phyloP scores from a whole-genome alignment of 2,888 invertebrate species.

The Cataglyphis albicans region DNA sequence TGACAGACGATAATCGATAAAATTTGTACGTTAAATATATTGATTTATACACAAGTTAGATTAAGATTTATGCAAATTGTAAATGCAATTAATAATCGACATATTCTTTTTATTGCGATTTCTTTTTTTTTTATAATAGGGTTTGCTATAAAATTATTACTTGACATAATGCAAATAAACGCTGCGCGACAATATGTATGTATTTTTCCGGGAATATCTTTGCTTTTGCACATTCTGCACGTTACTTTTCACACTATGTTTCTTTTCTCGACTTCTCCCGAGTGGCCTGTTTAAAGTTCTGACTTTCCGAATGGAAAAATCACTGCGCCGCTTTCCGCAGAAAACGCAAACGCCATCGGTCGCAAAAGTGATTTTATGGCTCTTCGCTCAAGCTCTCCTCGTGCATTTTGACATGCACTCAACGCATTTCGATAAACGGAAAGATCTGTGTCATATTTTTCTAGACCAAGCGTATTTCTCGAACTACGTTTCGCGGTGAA shows the following conservation, averaged over 20 bases:
- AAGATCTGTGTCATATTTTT: conserved; percentile 20
- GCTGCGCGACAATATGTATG: neutral
- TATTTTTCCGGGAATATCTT: conserved; percentile 1
- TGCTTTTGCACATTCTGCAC: neutral
- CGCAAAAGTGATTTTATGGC: conserved; percentile 8
- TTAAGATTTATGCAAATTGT: neutral
- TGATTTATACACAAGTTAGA: neutral
- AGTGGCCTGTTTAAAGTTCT: conserved; percentile 20
- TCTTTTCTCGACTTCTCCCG: neutral
- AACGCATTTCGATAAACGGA: conserved; percentile 11
- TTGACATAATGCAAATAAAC: neutral
- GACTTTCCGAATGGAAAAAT: conserved; percentile 1
- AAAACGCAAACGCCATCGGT: neutral
- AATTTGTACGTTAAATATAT: neutral
- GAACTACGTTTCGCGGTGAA: neutral
- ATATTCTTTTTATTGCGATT: neutral
- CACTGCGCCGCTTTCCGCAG: neutral
- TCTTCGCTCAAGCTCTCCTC: neutral
- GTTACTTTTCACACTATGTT: neutral
- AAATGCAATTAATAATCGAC: neutral
- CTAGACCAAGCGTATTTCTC: neutral
- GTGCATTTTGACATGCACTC: neutral
- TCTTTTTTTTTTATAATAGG: neutral
- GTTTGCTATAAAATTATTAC: neutral
- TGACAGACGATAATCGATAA: neutral